phyloP scores from a whole-genome alignment of 92 coral and sea anemone genomes.

The Micromussa lordhowensis region DNA sequence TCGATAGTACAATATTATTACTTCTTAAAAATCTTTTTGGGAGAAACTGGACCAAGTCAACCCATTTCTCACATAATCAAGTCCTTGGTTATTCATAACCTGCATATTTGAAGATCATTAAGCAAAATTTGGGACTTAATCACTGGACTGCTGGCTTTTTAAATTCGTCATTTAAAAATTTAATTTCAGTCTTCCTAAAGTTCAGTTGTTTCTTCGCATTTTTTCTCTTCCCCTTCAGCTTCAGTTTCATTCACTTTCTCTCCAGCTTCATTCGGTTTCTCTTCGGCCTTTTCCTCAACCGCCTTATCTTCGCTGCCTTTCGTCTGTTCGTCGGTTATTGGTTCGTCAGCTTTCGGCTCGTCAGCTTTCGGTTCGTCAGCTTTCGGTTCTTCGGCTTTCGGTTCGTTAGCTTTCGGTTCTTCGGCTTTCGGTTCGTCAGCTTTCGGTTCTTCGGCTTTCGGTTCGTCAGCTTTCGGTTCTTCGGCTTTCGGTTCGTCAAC shows the following conservation, averaged over 20 bases:
- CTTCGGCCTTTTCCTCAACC: slow-evolving; percentile 25
- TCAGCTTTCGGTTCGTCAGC: slow-evolving; percentile 14
- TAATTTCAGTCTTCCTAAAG: slow-evolving; percentile 5
- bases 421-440: slow-evolving; percentile 10
- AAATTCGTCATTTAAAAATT: neutral
- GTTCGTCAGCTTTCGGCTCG: slow-evolving; percentile 17
- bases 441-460: slow-evolving; percentile 5
- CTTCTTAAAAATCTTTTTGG: neutral
- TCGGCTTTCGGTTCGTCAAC: neutral
- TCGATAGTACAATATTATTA: too few species aligned
- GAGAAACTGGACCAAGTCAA: neutral
- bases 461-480: slow-evolving; percentile 2
- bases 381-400: slow-evolving; percentile 7
- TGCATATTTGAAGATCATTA: neutral
- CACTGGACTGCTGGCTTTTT: neutral
- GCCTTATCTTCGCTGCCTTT: slow-evolving; percentile 21
- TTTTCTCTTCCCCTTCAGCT: slow-evolving; percentile 12
- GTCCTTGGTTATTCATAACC: neutral
- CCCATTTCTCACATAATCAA: neutral
- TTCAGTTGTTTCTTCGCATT: slow-evolving; percentile 38
- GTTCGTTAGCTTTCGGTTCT: slow-evolving; percentile 2
- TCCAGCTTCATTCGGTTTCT: slow-evolving; percentile 35
- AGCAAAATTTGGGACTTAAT: neutral
- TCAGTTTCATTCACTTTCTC: slow-evolving; percentile 11
- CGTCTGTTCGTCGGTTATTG: slow-evolving; percentile 10